Evolutionary conservation across 2,888 invertebrate species (phyloP).

Genomic region (Anodontia alba): DNA sequence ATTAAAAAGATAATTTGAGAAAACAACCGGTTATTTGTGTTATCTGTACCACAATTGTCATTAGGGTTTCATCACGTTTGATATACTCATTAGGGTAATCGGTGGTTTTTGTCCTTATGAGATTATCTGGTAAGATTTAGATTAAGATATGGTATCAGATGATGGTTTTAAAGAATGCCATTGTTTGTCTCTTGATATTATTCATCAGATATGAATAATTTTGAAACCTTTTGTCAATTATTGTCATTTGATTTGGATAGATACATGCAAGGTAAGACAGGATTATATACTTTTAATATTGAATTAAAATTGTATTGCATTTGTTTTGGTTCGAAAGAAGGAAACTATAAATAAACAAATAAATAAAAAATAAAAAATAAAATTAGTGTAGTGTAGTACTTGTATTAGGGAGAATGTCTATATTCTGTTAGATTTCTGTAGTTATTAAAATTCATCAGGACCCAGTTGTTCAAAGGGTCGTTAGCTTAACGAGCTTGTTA

Average conservation of each 20-base stretch:
- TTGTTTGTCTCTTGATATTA: background rate
- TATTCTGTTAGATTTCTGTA: too few relatives aligned
- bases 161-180: slow-evolving; percentile 1
- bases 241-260: background rate
- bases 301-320: background rate
- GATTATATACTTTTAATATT: background rate
- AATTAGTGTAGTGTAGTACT: too few relatives aligned
- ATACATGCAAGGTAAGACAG: background rate
- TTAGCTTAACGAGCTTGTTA: too few relatives aligned
- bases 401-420: too few relatives aligned
- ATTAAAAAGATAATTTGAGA: slow-evolving; percentile 47
- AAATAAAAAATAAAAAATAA: too few relatives aligned
- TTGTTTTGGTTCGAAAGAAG: too few relatives aligned
- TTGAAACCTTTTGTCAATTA: background rate
- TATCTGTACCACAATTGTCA: slow-evolving; percentile 24
- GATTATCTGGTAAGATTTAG: slow-evolving; percentile 40
- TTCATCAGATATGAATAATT: background rate
- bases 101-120: slow-evolving; percentile 23
- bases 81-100: slow-evolving; percentile 41
- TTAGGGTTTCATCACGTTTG: slow-evolving; percentile 54
- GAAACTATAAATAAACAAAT: too few relatives aligned
- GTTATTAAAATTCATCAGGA: too few relatives aligned
- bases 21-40: slow-evolving; percentile 40
- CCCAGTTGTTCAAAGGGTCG: too few relatives aligned
- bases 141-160: slow-evolving; percentile 37